Evolutionary conservation across 2,888 invertebrate genomes (phyloP).

Genomic region (Chrysomela aeneicollis): DNA sequence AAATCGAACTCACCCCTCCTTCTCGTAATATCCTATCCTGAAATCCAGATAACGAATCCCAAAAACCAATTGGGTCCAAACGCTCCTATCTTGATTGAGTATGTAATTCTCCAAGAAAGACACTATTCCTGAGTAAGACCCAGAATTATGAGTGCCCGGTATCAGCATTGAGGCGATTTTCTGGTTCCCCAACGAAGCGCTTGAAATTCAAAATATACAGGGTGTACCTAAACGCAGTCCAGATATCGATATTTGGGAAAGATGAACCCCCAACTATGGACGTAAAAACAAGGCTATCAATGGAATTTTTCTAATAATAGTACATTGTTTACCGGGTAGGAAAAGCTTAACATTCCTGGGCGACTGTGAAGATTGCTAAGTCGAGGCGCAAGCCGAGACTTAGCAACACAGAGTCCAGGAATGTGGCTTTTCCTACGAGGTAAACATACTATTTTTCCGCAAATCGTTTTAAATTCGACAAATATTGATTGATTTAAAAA

Average conservation of each 20-base stretch:
- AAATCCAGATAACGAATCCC: constrained; percentile 86
- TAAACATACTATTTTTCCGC: no score
- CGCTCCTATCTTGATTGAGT: constrained; percentile 76
- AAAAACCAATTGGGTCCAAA: constrained; percentile 85
- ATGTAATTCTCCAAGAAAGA: constrained; percentile 60
- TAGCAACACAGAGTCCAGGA: no score
- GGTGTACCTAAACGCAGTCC: no score
- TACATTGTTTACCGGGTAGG: no score
- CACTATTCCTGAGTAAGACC: constrained; percentile 65
- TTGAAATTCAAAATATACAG: constrained; percentile 55
- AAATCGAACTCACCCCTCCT: constrained; percentile 51
- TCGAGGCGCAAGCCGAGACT: no score
- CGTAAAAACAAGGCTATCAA: no score
- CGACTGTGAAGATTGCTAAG: no score
- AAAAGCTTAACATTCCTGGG: no score
- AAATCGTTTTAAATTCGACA: no score
- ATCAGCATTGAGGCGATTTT: constrained; percentile 69
- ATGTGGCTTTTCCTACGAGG: no score
- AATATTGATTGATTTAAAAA: no score
- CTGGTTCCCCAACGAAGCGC: constrained; percentile 65
- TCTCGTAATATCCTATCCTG: constrained; percentile 74
- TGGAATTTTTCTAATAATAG: no score
- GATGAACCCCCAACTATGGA: background rate
- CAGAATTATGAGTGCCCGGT: constrained; percentile 77
- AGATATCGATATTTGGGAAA: background rate